Base-by-base conservation (phyloP, 2,797 vertebrate species). In the Argyrosomus regius region DNA sequence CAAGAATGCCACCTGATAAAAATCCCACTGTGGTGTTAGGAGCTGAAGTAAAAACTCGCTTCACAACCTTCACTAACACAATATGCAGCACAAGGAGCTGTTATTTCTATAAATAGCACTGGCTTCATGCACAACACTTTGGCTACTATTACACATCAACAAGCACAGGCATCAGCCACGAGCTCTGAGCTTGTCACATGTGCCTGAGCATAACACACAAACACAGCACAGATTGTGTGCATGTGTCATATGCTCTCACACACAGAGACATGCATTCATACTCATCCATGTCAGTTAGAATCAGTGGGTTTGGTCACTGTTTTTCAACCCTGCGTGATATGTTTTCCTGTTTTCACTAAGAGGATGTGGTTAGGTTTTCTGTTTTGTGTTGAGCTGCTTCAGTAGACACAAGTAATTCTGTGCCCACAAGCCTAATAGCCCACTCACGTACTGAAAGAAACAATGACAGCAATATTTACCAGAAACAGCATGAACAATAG, bases 331-430 rank as follows among this genome's bases (percentile, higher is more conserved):
- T 49, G 54, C 63, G 20, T 74, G 75, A 85, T 67, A 41, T 58
- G 70, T 81, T 86, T 94, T 93, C 92, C 90, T 93, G 91, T 92
- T 92, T 92, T 91, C 80, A 83, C 83, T 85, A 50, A 67, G 69
- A 92, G 91, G 93, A 93, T 94, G 92, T 93, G 93, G 91, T 93
- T 85, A 89, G 83, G 81, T 64, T 68, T 64, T 77, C 74, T 86
- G 76, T 79, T 65, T 80, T 71, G 58, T 63, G 45, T 50, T 35
- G 49, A 75, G 83, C 57, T 74, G 78, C 71, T 85, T 87, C 79
- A 57, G 66, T 72, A 59, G 71, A 77, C 39, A 77, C 77, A 87
- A 84, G 81, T 78, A 14, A 63, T 72, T 81, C 57, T 59, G 75
- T 76, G 31, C 81, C 81, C 81, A 86, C 86, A 61, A 66, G 53